Evolutionary conservation across 2,888 invertebrate species (phyloP).

Genomic region (Xestobium rufovillosum): DNA sequence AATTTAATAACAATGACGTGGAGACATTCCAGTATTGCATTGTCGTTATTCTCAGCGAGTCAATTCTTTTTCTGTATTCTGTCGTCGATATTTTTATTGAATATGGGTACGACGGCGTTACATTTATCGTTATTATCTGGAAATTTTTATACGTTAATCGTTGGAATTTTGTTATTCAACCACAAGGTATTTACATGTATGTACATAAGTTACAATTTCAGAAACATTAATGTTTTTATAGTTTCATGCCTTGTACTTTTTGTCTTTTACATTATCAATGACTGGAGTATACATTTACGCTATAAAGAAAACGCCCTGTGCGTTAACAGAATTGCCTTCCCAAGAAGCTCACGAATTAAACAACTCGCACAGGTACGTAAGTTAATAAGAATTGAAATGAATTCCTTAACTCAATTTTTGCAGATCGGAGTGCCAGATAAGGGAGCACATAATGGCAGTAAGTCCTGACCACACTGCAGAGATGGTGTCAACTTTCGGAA

Average conservation of each 20-base stretch:
- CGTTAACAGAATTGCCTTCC: constrained; percentile 35
- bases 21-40: constrained; percentile 52
- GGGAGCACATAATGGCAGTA: constrained; percentile 38
- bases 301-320: constrained; percentile 53
- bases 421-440: constrained; percentile 36
- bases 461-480: constrained; percentile 41
- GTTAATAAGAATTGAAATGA: too few relatives aligned
- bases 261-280: constrained; percentile 70
- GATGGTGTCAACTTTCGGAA: constrained; percentile 41
- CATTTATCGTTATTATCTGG: constrained; percentile 76
- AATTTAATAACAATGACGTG: constrained; percentile 61
- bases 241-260: constrained; percentile 77
- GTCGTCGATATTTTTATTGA: constrained; percentile 65
- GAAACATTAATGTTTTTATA: constrained; percentile 41
- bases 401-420: too few relatives aligned
- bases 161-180: constrained; percentile 72
- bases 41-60: constrained; percentile 51
- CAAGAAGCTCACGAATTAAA: constrained; percentile 33
- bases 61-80: constrained; percentile 71
- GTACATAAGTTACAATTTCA: constrained; percentile 7
- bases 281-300: constrained; percentile 62
- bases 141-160: constrained; percentile 76
- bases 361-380: constrained; percentile 34
- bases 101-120: constrained; percentile 74
- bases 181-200: constrained; percentile 56